phyloP scores from a whole-genome alignment of 2,113 vertebrate species.

The Coregonus clupeaformis region DNA sequence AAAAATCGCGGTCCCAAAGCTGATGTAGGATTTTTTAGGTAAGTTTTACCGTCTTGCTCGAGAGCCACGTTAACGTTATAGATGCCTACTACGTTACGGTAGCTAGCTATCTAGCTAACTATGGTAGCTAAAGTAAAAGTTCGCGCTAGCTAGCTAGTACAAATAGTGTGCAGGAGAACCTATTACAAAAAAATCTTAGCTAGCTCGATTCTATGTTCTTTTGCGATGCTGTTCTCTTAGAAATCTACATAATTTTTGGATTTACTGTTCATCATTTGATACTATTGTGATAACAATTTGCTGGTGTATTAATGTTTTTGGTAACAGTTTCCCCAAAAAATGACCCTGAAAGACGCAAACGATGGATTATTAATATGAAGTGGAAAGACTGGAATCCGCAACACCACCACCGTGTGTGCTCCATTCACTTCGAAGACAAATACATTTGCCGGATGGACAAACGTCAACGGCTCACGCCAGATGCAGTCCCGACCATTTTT shows the following conservation, averaged over 20 bases:
- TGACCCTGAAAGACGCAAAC: constrained; percentile 57
- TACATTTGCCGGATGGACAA: constrained; percentile 54
- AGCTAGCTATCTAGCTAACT: too few relatives aligned
- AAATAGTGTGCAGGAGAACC: too few relatives aligned
- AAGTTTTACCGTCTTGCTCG: not conserved
- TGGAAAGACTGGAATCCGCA: constrained; percentile 64
- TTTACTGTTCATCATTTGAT: too few relatives aligned
- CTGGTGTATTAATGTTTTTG: not conserved
- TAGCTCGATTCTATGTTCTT: too few relatives aligned
- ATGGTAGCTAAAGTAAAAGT: too few relatives aligned
- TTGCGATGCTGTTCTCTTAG: too few relatives aligned
- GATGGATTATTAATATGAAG: constrained; percentile 65
- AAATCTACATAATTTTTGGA: too few relatives aligned
- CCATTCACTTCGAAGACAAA: constrained; percentile 62
- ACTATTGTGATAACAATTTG: not conserved
- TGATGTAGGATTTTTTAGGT: constrained; percentile 13
- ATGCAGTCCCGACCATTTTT: constrained; percentile 66
- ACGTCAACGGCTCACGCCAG: constrained; percentile 49
- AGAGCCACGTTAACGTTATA: too few relatives aligned
- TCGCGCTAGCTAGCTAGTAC: too few relatives aligned
- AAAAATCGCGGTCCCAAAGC: not conserved
- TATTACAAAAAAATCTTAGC: too few relatives aligned
- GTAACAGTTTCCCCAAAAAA: constrained; percentile 62
- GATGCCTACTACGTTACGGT: too few relatives aligned
- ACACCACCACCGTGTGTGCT: constrained; percentile 65